Base-by-base conservation (phyloP, 2,888 invertebrate species). In the Gymnocheta viridis region DNA sequence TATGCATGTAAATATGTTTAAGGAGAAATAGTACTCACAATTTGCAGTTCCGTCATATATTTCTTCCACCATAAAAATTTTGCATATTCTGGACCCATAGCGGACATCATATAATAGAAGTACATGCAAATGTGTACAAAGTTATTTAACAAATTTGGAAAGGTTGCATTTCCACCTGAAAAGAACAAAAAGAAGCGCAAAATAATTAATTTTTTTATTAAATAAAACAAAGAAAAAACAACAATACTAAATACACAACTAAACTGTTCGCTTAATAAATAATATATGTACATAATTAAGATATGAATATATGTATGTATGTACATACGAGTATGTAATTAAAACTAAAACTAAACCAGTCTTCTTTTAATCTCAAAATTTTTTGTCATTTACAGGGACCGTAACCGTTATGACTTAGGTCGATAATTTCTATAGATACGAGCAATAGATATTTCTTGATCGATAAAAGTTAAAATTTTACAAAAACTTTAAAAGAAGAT, bases 111-210 rank as follows among this genome's bases (percentile, higher is more conserved):
- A 89, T 98, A 98, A 91, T 98, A 99, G 44, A 95, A 94, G 91
- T 98, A 98, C 98, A 99, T 98, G 88, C 98, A 94, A 81, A 98
- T 95, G 90, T 98, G 98, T 22, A 99, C 98, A 88, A 98, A 98
- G 56, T 98, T 96, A 93, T 98, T 98, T 86, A 98, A 94, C 82
- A 98, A 89, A 88, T 92, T 92, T 76, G 92, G 92, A 88, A 92
- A 92, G 67, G 92, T 92, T 69, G 92, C 91, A 87, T 92, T 92
- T 73, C 92, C 94, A 78, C 97, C 96, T 92, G 91, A 0, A 70
- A 56, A 66, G 60, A 47, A 49, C 4, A 44, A 19, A 24, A 38
- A 32, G 14, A 38, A 51, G 17, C 22, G 29, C 9, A 47, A 27
- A 14, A 2, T 6, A 14, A 60, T 6, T n/a, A 62, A 62, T n/a